phyloP scores from a whole-genome alignment of 2,797 vertebrate species.

The Artibeus jamaicensis region DNA sequence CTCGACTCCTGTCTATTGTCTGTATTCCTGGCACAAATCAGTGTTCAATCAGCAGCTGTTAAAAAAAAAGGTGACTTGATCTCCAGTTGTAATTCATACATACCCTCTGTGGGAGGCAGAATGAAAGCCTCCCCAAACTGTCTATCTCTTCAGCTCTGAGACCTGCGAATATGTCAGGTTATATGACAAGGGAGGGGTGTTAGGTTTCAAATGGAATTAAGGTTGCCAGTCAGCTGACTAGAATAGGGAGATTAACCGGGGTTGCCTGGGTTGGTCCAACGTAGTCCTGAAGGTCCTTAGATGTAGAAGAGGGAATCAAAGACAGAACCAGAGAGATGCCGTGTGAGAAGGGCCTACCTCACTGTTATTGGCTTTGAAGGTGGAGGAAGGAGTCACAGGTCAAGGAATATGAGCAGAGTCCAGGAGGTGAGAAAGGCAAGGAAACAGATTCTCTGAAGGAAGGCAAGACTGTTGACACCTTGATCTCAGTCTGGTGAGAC shows the following conservation, averaged over 20 bases:
- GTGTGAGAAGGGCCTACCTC: not conserved
- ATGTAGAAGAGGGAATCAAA: not conserved
- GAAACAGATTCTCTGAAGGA: not conserved
- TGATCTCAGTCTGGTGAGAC: not conserved
- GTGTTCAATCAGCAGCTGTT: not conserved
- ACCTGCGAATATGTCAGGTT: not conserved
- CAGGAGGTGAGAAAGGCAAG: not conserved
- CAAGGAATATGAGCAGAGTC: not conserved
- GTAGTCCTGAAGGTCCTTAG: not conserved
- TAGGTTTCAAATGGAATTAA: not conserved
- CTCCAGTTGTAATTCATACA: not conserved
- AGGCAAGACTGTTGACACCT: fast-evolving
- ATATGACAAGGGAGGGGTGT: not conserved
- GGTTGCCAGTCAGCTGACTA: not conserved
- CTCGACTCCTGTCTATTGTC: not conserved
- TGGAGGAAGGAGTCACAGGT: not conserved
- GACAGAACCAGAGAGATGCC: not conserved
- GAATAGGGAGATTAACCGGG: not conserved
- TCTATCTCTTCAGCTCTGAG: not conserved
- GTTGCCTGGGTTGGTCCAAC: not conserved
- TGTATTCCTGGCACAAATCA: not conserved
- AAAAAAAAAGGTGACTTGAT: not conserved
- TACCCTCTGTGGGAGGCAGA: not conserved
- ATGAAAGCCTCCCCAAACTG: not conserved
- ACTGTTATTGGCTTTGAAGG: not conserved